These are phyloP conservation scores for Orthonychiurus folsomi DNA, from an alignment of 2,888 invertebrate genomes.

Conservation along the genomic window DNA sequence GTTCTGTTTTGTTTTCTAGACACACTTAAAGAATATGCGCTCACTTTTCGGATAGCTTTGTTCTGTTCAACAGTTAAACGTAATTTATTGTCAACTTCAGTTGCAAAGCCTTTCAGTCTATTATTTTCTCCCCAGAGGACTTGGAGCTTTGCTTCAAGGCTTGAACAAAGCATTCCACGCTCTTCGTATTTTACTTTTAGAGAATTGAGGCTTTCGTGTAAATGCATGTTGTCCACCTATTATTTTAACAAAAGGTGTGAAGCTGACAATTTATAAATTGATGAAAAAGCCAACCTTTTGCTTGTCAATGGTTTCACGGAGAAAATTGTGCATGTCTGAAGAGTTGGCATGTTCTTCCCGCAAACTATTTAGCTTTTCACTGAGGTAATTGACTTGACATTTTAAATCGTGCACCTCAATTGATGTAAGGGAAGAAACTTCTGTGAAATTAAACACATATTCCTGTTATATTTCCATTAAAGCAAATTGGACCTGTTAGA, in stretches of 20 bases:
- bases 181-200: conserved; percentile 18
- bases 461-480: too few relatives aligned
- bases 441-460: too few relatives aligned
- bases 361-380: conserved; percentile 14
- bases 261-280: not conserved
- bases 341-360: conserved; percentile 17
- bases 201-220: conserved; percentile 17
- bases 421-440: conserved; percentile 15
- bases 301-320: conserved; percentile 22
- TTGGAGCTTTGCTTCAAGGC: conserved; percentile 8
- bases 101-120: not conserved
- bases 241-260: not conserved
- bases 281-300: conserved; percentile 12
- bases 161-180: not conserved
- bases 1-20: conserved; percentile 16
- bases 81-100: not conserved
- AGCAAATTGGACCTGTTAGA: too few relatives aligned
- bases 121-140: conserved; percentile 5
- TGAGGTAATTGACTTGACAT: conserved; percentile 14
- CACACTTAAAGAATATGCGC: conserved; percentile 15
- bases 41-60: too few relatives aligned
- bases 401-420: conserved; percentile 20
- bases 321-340: conserved; percentile 20
- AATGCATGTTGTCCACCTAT: conserved; percentile 17
- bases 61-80: conserved; percentile 12